Evolutionary conservation across 2,888 invertebrate genomes (phyloP).

Genomic region (Drosophila leonis): DNA sequence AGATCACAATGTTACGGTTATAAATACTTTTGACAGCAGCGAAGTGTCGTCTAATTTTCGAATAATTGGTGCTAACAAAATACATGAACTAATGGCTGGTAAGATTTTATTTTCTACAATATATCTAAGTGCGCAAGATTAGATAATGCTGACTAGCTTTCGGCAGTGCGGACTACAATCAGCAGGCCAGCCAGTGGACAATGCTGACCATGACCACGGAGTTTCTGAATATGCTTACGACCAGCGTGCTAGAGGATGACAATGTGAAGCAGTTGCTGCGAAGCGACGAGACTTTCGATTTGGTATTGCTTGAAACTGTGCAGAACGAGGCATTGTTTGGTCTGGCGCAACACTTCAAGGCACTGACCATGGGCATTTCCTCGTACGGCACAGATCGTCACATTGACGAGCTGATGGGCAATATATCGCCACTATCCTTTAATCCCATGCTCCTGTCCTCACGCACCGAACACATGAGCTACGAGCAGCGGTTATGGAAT

Average conservation of each 20-base stretch:
- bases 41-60: conserved; percentile 72
- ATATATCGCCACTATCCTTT: conserved; percentile 81
- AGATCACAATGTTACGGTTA: conserved; percentile 84
- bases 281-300: conserved; percentile 80
- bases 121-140: background rate
- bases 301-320: conserved; percentile 83
- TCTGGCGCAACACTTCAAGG: conserved; percentile 76
- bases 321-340: conserved; percentile 83
- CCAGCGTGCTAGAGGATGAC: conserved; percentile 52
- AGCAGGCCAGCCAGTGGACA: conserved; percentile 53
- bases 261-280: conserved; percentile 64
- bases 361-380: conserved; percentile 76
- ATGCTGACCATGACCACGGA: conserved; percentile 55
- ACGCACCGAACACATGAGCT: conserved; percentile 83
- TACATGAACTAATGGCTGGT: conserved; percentile 68
- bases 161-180: conserved; percentile 31
- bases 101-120: background rate
- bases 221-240: conserved; percentile 60
- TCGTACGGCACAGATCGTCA: conserved; percentile 75
- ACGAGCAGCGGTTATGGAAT: conserved; percentile 81
- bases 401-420: conserved; percentile 78
- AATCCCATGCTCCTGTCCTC: conserved; percentile 75
- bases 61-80: conserved; percentile 69
- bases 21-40: conserved; percentile 77
- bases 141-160: conserved; percentile 38